Evolutionary conservation across 35 echinoderm and acorn worm genomes (phyloP).

Genomic region (Lytechinus pictus): DNA sequence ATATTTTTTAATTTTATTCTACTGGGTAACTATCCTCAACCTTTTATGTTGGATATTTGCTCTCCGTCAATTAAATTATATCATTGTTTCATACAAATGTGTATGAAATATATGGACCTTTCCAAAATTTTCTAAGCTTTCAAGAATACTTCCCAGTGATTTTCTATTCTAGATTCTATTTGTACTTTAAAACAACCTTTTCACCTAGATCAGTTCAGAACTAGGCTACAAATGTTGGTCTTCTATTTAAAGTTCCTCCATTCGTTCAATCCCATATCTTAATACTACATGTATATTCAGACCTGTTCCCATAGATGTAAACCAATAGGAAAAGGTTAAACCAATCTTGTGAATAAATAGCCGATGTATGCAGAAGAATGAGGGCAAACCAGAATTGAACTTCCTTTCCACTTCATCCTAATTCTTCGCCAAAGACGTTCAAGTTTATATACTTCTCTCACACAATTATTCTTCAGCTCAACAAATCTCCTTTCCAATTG

Average conservation of each 20-base stretch:
- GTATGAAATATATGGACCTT: too few species aligned
- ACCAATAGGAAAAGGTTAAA: background rate
- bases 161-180: background rate
- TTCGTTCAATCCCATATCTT: background rate
- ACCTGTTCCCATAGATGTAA: background rate
- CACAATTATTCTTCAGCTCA: background rate
- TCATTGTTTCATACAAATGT: too few species aligned
- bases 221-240: background rate
- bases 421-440: background rate
- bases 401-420: background rate
- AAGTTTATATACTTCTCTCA: background rate
- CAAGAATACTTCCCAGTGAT: too few species aligned
- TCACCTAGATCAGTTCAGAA: background rate
- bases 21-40: background rate
- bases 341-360: conserved; percentile 13
- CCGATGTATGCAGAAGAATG: background rate
- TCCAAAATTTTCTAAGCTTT: background rate
- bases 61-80: background rate
- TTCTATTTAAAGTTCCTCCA: background rate
- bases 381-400: background rate
- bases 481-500: background rate
- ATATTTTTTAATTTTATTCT: too few species aligned
- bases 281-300: background rate
- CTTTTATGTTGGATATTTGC: background rate
- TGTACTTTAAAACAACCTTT: background rate